Base-by-base conservation (phyloP, 2,888 invertebrate species). In the Hyposoter didymator region DNA sequence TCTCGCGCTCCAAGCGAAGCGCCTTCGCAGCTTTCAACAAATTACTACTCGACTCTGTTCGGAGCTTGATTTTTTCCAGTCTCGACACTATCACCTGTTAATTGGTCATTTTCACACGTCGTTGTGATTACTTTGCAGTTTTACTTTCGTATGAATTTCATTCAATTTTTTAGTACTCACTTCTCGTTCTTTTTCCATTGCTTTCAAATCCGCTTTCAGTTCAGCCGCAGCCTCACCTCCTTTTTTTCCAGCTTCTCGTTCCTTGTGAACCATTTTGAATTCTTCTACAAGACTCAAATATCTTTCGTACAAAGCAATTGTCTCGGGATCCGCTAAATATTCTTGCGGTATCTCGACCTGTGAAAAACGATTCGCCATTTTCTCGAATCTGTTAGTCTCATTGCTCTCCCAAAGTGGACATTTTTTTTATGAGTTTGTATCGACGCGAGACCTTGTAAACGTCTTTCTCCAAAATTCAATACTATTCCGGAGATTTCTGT, bases 201-300 rank as follows among this genome's bases (percentile, higher is more conserved):
- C 96, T 89, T 96, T 96, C 75, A 98, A 96, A 92, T 98, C 98
- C 88, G 96, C 96, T 89, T 97, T 96, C 84, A 98, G 96, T 94
- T 98, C 98, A 2, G 96, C 95, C 0, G 96, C 95, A n/a, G 97
- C 96, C 91, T 96, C 96, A 43, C 95, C 95, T 73, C 95, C 93
- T 89, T 92, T 92, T 84, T 88, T 91, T 2, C 92, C 94, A 72
- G 95, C 92, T 89, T 97, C 96, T 55, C 96, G 95, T 89, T 96
- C 95, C 91, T 96, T 97, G 93, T 98, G 98, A 0, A 96, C 95
- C 32, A 95, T 95, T 93, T 98, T 98, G 94, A 98, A 98, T 90
- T 97, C 96, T 78, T 97, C 96, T 88, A 98, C 97, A 70, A 97
- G 94, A 87, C 95, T 95, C 87, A 96, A 96, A 92, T 98, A 97